Conservation (phyloP, 2,113 vertebrate species). For the Dryoscopus gambensis region DNA sequence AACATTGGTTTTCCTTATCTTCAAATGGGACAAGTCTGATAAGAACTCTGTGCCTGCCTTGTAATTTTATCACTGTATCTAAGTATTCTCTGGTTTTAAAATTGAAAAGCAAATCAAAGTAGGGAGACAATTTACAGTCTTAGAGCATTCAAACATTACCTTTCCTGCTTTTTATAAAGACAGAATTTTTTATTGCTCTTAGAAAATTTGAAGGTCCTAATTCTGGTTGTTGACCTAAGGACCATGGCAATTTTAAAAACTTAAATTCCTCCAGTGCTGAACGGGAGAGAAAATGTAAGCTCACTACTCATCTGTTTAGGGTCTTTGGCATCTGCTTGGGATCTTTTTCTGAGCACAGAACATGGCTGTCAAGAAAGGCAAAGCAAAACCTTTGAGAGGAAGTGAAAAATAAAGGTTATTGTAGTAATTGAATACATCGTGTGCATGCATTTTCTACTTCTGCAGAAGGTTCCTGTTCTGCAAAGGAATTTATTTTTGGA, state of each 20-base stretch:
- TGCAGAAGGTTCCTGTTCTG: slow-evolving; percentile 27
- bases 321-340: neutral
- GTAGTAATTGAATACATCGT: neutral
- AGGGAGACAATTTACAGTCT: neutral
- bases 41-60: neutral
- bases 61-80: neutral
- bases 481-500: slow-evolving; percentile 20
- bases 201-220: neutral
- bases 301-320: neutral
- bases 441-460: neutral
- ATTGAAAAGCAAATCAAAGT: neutral
- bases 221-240: neutral
- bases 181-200: neutral
- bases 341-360: neutral
- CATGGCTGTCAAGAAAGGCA: neutral
- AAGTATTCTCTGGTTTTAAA: neutral
- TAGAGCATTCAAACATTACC: neutral
- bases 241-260: neutral
- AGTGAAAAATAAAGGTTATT: slow-evolving; percentile 26
- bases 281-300: neutral
- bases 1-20: neutral
- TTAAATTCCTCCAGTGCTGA: neutral
- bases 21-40: neutral
- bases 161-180: neutral
- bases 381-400: neutral